Conservation (phyloP, 2,113 vertebrate species). For the Picathartes gymnocephalus region DNA sequence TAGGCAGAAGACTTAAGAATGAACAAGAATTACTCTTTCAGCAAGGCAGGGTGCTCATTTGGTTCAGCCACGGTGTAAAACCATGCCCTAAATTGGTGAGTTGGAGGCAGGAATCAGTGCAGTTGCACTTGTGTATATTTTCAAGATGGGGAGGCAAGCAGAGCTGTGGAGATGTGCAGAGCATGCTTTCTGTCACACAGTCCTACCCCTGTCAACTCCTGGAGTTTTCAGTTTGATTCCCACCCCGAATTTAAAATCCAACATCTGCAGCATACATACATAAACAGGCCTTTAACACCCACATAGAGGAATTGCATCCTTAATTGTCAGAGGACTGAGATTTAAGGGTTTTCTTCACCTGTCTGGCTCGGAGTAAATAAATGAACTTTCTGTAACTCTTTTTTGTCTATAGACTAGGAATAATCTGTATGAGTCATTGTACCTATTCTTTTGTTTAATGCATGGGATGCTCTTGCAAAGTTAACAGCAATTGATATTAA, state of each 20-base stretch:
- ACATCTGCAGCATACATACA: background rate
- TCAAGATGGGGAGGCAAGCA: background rate
- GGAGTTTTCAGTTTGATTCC: background rate
- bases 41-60: background rate
- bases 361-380: background rate
- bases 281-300: background rate
- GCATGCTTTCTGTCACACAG: background rate
- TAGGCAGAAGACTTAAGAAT: background rate
- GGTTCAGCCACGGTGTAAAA: background rate
- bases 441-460: background rate
- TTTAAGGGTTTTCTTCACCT: background rate
- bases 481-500: background rate
- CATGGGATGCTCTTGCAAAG: background rate
- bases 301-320: background rate
- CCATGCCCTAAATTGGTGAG: slow-evolving; percentile 7
- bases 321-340: background rate
- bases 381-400: background rate
- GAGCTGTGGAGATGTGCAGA: background rate
- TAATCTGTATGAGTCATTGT: background rate
- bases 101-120: background rate
- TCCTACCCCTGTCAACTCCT: background rate
- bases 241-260: background rate
- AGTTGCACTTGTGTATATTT: background rate
- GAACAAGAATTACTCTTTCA: background rate
- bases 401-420: background rate